Conservation (phyloP, 2,113 vertebrate species). For the Rhinoptilus africanus region DNA sequence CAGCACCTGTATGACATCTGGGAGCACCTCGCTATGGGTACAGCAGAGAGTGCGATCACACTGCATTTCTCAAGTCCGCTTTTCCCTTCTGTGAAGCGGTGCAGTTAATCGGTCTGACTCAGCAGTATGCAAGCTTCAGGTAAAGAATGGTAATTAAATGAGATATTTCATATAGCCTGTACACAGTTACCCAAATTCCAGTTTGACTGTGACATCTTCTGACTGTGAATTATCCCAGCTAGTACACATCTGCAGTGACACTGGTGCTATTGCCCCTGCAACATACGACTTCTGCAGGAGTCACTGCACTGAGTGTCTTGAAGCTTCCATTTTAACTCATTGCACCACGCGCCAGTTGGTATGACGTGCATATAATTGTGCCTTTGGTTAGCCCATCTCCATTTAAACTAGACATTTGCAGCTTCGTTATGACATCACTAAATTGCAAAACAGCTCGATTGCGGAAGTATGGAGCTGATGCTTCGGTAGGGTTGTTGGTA, state of each 20-base stretch:
- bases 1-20: fast-evolving
- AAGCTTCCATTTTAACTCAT: neutral
- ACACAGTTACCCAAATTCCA: neutral
- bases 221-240: neutral
- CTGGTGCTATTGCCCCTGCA: fast-evolving
- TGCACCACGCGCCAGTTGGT: neutral
- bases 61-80: neutral
- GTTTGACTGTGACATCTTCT: neutral
- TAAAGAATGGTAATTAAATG: neutral
- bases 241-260: too few relatives aligned
- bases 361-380: neutral
- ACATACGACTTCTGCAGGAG: neutral
- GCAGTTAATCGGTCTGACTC: too few relatives aligned
- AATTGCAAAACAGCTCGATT: neutral
- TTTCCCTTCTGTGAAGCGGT: neutral
- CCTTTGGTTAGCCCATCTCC: neutral
- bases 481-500: neutral
- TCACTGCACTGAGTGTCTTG: neutral
- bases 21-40: neutral
- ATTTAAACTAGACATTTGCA: neutral
- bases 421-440: fast-evolving
- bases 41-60: too few relatives aligned
- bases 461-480: neutral
- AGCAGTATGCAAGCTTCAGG: neutral
- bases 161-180: neutral